phyloP scores from a whole-genome alignment of 2,888 invertebrate species.

The Acleris holmiana region DNA sequence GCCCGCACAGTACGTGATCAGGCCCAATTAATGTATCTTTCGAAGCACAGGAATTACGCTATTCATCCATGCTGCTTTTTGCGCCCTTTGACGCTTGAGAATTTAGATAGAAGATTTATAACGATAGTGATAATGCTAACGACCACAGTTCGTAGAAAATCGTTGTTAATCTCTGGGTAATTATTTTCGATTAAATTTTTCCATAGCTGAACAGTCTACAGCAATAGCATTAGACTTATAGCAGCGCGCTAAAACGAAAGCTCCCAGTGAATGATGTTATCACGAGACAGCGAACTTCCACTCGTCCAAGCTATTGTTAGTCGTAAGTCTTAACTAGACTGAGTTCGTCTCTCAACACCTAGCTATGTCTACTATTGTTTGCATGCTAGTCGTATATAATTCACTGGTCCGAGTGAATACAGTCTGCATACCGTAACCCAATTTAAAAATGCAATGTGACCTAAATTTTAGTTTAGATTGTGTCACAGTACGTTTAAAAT shows the following conservation, averaged over 20 bases:
- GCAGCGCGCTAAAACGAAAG: conserved; percentile 22
- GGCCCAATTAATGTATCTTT: conserved; percentile 27
- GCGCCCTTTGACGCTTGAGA: background rate
- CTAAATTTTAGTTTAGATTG: conserved; percentile 18
- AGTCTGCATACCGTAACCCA: conserved; percentile 32
- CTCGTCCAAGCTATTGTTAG: conserved; percentile 32
- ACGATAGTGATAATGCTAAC: background rate
- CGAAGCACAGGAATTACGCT: conserved; percentile 22
- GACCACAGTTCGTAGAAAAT: background rate
- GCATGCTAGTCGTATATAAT: conserved; percentile 30
- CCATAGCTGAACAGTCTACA: background rate
- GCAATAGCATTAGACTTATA: conserved; percentile 12
- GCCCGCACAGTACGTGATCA: conserved; percentile 22
- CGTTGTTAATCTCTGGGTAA: no score
- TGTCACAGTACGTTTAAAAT: background rate
- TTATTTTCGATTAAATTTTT: background rate
- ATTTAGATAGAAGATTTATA: conserved; percentile 6
- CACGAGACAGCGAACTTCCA: conserved; percentile 14
- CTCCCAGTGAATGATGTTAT: conserved; percentile 26
- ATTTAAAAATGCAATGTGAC: conserved; percentile 31
- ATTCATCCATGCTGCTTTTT: conserved; percentile 1
- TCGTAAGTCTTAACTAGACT: conserved; percentile 27
- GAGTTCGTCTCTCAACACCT: conserved; percentile 29
- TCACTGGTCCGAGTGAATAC: conserved; percentile 27
- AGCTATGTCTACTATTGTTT: conserved; percentile 25